Evolutionary conservation across 2,113 vertebrate genomes (phyloP).

Genomic region (Forbesichthys papilliferus): DNA sequence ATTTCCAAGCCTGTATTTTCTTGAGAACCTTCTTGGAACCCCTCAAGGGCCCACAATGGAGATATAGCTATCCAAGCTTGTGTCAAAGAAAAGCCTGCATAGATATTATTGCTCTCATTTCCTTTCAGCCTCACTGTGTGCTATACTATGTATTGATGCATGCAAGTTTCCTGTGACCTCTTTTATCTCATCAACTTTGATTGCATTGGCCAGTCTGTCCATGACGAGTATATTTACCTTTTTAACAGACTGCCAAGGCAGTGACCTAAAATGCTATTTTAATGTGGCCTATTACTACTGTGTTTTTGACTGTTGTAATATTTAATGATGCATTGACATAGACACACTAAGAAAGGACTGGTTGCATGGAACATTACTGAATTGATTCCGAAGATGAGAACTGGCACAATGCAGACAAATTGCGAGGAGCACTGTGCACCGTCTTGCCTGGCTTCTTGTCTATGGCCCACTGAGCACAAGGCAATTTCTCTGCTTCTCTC

Average conservation of each 20-base stretch:
- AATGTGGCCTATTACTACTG: constrained; percentile 28
- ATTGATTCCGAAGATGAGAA: constrained; percentile 20
- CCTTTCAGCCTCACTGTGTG: no score
- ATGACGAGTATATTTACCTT: constrained; percentile 9
- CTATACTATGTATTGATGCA: no score
- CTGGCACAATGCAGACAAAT: constrained; percentile 16
- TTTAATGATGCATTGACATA: not conserved
- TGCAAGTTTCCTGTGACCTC: not conserved
- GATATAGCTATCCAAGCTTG: no score
- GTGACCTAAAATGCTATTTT: constrained; percentile 31
- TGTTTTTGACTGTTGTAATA: constrained; percentile 12
- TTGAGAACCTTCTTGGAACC: no score
- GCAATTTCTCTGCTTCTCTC: constrained; percentile 37
- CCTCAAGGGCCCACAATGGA: no score
- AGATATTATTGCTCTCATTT: no score
- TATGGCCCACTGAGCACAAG: constrained; percentile 30
- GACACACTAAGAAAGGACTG: constrained; percentile 3
- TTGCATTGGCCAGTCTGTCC: constrained; percentile 1
- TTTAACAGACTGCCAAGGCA: constrained; percentile 20
- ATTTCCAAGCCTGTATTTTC: no score
- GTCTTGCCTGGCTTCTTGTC: constrained; percentile 3
- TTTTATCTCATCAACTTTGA: not conserved
- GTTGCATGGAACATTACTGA: not conserved
- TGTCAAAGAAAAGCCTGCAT: no score
- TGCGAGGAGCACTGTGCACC: not conserved